Evolutionary conservation across 2,888 invertebrate genomes (phyloP).

Genomic region (Ichneumon xanthorius): DNA sequence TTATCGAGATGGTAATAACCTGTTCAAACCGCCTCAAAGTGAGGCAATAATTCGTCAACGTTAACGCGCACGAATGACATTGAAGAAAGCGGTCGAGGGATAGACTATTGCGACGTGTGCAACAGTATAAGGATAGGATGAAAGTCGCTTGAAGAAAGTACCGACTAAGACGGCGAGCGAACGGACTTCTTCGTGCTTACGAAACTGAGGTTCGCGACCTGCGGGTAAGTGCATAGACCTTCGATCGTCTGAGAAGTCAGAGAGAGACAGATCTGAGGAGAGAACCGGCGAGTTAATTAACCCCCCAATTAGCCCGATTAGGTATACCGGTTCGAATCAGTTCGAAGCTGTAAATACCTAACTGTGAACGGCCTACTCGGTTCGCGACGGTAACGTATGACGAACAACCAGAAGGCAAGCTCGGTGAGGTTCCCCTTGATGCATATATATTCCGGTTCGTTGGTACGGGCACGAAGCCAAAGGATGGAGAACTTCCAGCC

Average conservation of each 20-base stretch:
- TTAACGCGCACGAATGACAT: background rate
- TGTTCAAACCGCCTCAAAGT: background rate
- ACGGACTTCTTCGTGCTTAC: slow-evolving; percentile 13
- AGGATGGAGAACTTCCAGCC: background rate
- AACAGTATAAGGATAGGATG: background rate
- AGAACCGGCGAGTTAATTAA: slow-evolving; percentile 53
- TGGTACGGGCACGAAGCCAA: slow-evolving; percentile 10
- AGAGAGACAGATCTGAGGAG: slow-evolving; percentile 13
- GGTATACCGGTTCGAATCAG: slow-evolving; percentile 50
- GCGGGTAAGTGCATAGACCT: slow-evolving; percentile 24
- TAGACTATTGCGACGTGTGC: background rate
- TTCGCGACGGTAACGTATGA: slow-evolving; percentile 14
- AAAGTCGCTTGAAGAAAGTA: slow-evolving; percentile 14
- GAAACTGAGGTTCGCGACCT: slow-evolving; percentile 20
- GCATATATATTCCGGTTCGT: background rate
- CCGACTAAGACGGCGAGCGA: background rate
- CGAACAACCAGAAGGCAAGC: background rate
- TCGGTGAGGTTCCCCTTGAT: background rate
- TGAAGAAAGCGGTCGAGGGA: background rate
- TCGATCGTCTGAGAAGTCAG: slow-evolving; percentile 41
- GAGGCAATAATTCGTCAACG: background rate
- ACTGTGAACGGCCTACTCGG: slow-evolving; percentile 11
- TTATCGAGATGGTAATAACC: background rate
- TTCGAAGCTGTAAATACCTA: slow-evolving; percentile 54
- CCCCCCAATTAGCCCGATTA: slow-evolving; percentile 51